Evolutionary conservation across 2,113 vertebrate species (phyloP).

Genomic region (Emydura subglobosa): DNA sequence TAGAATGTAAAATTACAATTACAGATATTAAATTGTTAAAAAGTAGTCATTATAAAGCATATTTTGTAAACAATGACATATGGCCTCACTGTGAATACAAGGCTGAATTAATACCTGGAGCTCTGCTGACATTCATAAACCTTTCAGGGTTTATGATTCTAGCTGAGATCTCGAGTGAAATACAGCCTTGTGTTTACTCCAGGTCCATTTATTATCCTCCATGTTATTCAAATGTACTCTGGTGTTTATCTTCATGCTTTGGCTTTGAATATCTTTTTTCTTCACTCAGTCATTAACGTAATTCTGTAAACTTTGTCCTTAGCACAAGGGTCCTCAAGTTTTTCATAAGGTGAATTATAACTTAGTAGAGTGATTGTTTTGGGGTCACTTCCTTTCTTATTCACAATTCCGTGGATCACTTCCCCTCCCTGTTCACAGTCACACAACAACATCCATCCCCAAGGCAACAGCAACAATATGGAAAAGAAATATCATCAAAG

Average conservation of each 20-base stretch:
- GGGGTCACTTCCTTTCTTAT: neutral
- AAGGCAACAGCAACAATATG: neutral
- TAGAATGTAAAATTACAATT: constrained; percentile 49
- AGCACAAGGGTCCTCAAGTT: neutral
- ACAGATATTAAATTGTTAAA: constrained; percentile 60
- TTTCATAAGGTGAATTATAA: neutral
- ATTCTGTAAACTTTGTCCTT: constrained; percentile 9
- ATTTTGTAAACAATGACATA: constrained; percentile 69
- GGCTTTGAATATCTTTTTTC: constrained; percentile 31
- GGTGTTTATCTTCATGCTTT: constrained; percentile 42
- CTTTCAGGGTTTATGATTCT: constrained; percentile 66
- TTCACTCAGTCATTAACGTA: neutral
- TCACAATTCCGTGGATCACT: constrained; percentile 38
- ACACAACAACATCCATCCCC: constrained; percentile 11
- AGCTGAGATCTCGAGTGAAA: constrained; percentile 71
- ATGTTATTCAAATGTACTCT: constrained; percentile 67
- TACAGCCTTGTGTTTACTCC: constrained; percentile 61
- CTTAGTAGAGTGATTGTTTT: neutral
- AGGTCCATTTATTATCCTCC: constrained; percentile 61
- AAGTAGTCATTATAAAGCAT: constrained; percentile 59
- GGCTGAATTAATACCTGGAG: constrained; percentile 64
- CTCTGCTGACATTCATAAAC: constrained; percentile 59
- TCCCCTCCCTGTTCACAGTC: neutral
- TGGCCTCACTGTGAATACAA: constrained; percentile 24
- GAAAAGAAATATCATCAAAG: constrained; percentile 41